A percentile compares a stretch with the other conserved stretches of the same genome.
Conservation (phyloP, 2,888 invertebrate genomes). For the Trichopoda pennipes region DNA sequence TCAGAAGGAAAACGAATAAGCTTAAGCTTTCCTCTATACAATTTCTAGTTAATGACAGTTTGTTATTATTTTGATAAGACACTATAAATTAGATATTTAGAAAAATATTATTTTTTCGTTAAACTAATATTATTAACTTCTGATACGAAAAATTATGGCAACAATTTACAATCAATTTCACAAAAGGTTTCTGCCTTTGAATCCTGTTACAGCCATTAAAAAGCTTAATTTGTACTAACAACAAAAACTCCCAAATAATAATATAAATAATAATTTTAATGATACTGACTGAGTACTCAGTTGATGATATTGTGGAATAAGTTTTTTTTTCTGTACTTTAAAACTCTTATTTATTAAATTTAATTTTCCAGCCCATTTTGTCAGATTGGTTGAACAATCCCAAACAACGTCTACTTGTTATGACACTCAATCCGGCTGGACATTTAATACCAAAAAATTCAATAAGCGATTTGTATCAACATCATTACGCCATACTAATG, state of each 20-base stretch:
- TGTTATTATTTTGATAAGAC: conserved; percentile 17
- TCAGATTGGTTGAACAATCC: conserved; percentile 80
- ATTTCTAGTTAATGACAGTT: conserved; percentile 37
- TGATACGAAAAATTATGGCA: background rate
- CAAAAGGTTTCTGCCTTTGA: conserved; percentile 32
- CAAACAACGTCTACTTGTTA: conserved; percentile 79
- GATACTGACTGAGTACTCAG: conserved; percentile 11
- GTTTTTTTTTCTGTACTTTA: background rate
- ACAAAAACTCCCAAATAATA: background rate
- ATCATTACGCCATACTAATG: conserved; percentile 71
- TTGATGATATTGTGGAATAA: conserved; percentile 35
- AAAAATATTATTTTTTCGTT: background rate
- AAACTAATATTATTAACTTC: background rate
- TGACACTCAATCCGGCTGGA: conserved; percentile 81
- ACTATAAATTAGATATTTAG: background rate
- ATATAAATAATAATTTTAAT: conserved; percentile 6
- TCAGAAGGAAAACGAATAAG: no score
- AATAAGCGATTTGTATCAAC: conserved; percentile 79
- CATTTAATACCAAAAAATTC: conserved; percentile 81
- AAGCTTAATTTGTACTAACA: background rate
- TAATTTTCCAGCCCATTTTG: conserved; percentile 78
- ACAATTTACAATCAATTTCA: conserved; percentile 30
- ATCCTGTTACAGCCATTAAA: conserved; percentile 38
- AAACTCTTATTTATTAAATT: conserved; percentile 38
- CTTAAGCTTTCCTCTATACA: conserved; percentile 1